Base-by-base conservation (phyloP, 2,113 vertebrate species). In the Istiophorus platypterus region DNA sequence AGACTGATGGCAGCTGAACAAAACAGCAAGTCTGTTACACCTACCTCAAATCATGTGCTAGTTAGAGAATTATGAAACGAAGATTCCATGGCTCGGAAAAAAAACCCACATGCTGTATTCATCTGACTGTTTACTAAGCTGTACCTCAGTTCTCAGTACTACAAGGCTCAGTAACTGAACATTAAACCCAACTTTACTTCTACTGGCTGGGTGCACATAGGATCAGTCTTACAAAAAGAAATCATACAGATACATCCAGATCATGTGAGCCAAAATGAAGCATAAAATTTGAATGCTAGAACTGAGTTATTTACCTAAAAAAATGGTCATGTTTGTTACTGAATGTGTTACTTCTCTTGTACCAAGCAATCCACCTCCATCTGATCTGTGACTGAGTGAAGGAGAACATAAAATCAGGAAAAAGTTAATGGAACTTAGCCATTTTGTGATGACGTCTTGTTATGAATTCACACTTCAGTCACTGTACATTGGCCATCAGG, bases 401-500 rank as follows among this genome's bases (percentile, higher is more conserved):
- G 0, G 58, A 72, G 65, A 82, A 78, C 83, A 86, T 78, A 84
- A 72, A 80, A 69, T 29, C 52, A 84, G 80, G 84, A 94, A 92
- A 88, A 90, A 89, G 89, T 9, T 88, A 89, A 78, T 67, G 82
- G 65, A 92, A 88, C 69, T 54, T 29, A 72, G 86, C 88, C 70
- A 74, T 78, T 80, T 75, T 52, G 76, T 78, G 62, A 62, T 52
- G 75, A 70, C 58, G 67, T 31, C 65, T 31, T 75, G 72, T 45
- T 22, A 78, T 29, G 71, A 81, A 67, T 76, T 97, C 96, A 99
- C 94, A 99, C 98, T 94, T 99, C 97, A 86, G 97, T 99, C 93
- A 99, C 95, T 76, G 98, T 99, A 94, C 97, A 99, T 95, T 99
- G 98, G 93, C 98, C 98, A 73, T 99, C 98, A 15, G 98, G 97